Base-by-base conservation (phyloP, 2,888 invertebrate species). In the Nycteola revayana region DNA sequence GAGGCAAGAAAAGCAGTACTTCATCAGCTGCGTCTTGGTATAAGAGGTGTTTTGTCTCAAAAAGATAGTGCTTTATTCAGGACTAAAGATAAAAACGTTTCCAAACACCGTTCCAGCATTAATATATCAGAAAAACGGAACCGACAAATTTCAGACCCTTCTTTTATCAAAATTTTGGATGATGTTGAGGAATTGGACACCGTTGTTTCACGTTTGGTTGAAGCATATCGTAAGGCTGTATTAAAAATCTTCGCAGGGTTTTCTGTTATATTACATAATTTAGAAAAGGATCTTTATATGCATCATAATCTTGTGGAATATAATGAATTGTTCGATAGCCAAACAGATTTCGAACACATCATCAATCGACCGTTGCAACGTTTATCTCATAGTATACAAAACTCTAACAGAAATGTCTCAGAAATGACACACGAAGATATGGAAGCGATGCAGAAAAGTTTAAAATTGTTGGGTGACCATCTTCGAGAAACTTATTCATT, bases 401-500 rank as follows among this genome's bases (percentile, higher is more conserved):
- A 42, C 6, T 17, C 37, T 3, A 20, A 36, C 20, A 48, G 34
- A 30, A 57, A 51, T 27, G 30, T 64, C 2, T 6, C 51, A 2
- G 67, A 68, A 31, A 45, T 53, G 1, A 49, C 63, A 2, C 60
- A 59, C 6, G 41, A 47, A 1, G 66, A 75, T 42, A 31, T 64
- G 9, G 10, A 57, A 6, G 55, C 51, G 28, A 65, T 85, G 59
- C 73, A 76, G 33, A 71, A 70, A 42, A 78, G 75, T 56, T 50
- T 85, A 14, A 36, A 20, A 9, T 57, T 68, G 0, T 55, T 86
- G 30, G 77, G 77, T 10, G 70, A 77, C 14, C 51, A 66, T 33
- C 65, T 86, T n/a, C 70, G 66, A 24, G 67, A 75, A 41, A 82
- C 77, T 0, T 80, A 67, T 42, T 44, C 38, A 14, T 52, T 83